Evolutionary conservation across 2,888 invertebrate genomes (phyloP), one percentile per base, ranked within the genome.

Genomic region (Eristalis arbustorum): DNA sequence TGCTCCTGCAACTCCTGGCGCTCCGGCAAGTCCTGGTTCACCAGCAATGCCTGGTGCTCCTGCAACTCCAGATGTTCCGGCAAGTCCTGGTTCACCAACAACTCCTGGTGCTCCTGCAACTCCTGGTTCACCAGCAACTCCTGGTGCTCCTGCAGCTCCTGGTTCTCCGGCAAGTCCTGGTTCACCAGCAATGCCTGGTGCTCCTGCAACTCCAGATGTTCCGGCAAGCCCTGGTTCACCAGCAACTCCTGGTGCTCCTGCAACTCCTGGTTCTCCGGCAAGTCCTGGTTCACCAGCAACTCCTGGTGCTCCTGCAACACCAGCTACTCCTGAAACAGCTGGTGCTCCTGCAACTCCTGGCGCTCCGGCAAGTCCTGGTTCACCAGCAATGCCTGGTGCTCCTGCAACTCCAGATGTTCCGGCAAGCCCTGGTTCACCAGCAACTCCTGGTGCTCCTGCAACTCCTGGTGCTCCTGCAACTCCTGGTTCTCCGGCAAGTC

Each of bases 351-450:
- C 18, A n/a, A n/a, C 42, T 4, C 42, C 42, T 42, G 42, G n/a
- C 1, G n/a, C 42, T 42, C 42, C 42, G 4, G 42, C 42, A 42
- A n/a, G 1, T 59, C 59, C 42, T 42, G 42, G 4, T 14, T n/a
- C 42, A 4, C 42, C 42, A 4, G 67, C 37, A 8, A 85, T 89
- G 75, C 89, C 89, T 57, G 90, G 89, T 34, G 90, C 90, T 28
- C 89, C 71, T 18, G 79, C 56, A 3, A 62, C 56, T 1, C 11
- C 5, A 37, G 63, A 57, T 18, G 2, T 56, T 59, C 62, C 59
- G 14, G 18, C 69, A 11, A 56, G 56, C 4, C 10, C 59, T 79
- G 67, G 56, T 18, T 61, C 77, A 28, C 34, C 68, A 0, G 73
- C 57, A 13, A 13, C 0, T 64, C 73, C 73, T 18, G 13, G n/a